Evolutionary conservation across 2,113 vertebrate genomes (phyloP).

Genomic region (Sceloporus undulatus): DNA sequence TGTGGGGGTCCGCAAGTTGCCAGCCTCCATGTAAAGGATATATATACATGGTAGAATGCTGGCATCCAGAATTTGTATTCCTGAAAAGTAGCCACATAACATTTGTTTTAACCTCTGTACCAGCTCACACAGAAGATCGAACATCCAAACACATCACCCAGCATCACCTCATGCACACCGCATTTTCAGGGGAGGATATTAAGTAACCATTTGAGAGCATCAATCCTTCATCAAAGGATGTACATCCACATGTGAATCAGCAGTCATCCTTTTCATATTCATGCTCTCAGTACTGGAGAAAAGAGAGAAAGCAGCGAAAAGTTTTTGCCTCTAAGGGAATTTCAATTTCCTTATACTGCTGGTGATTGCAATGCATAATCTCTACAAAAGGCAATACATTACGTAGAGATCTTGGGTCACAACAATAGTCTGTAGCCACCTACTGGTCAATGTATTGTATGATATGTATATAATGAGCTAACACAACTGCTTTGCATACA

Average conservation of each 20-base stretch:
- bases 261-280: not conserved
- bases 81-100: not conserved
- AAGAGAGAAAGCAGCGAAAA: not conserved
- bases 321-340: not conserved
- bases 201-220: too few relatives aligned
- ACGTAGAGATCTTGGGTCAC: not conserved
- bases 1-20: too few relatives aligned
- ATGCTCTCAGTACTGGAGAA: not conserved
- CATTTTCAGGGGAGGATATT: not conserved
- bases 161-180: not conserved
- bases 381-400: not conserved
- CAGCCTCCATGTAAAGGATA: too few relatives aligned
- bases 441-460: conserved; percentile 30
- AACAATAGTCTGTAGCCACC: conserved; percentile 32
- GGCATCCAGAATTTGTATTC: not conserved
- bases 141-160: not conserved
- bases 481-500: not conserved
- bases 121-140: not conserved
- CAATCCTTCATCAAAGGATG: not conserved
- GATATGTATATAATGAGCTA: not conserved
- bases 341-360: not conserved
- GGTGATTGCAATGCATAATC: not conserved
- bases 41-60: too few relatives aligned
- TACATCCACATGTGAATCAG: not conserved
- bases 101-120: not conserved